Evolutionary conservation across 92 coral and sea anemone genomes (phyloP).

Genomic region (Palythoa grandiflora): DNA sequence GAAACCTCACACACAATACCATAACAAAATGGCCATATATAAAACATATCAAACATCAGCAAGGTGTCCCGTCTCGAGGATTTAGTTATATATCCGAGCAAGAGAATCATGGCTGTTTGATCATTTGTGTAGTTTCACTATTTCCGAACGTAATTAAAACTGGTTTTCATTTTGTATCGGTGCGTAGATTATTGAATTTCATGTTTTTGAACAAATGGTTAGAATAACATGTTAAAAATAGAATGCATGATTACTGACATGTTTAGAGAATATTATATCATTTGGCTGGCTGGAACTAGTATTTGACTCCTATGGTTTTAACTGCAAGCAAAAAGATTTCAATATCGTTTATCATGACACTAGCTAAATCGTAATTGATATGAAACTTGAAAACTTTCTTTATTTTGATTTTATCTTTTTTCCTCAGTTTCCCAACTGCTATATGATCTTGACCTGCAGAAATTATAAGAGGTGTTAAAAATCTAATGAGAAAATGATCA

Average conservation of each 20-base stretch:
- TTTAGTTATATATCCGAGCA: background rate
- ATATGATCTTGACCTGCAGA: no score
- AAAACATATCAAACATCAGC: background rate
- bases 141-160: background rate
- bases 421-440: no score
- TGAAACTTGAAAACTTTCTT: no score
- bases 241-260: background rate
- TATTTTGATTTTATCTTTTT: no score
- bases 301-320: background rate
- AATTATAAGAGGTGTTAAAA: no score
- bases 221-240: background rate
- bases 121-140: background rate
- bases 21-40: background rate
- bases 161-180: background rate
- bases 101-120: background rate
- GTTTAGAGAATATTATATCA: background rate
- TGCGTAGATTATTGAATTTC: background rate
- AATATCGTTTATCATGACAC: no score
- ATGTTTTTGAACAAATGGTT: background rate
- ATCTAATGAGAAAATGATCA: no score
- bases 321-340: no score
- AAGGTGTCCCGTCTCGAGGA: background rate
- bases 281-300: background rate
- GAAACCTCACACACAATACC: background rate
- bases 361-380: no score